Base-by-base conservation (phyloP, 1,140 invertebrate species). In the Lasioglossum baleicum region DNA sequence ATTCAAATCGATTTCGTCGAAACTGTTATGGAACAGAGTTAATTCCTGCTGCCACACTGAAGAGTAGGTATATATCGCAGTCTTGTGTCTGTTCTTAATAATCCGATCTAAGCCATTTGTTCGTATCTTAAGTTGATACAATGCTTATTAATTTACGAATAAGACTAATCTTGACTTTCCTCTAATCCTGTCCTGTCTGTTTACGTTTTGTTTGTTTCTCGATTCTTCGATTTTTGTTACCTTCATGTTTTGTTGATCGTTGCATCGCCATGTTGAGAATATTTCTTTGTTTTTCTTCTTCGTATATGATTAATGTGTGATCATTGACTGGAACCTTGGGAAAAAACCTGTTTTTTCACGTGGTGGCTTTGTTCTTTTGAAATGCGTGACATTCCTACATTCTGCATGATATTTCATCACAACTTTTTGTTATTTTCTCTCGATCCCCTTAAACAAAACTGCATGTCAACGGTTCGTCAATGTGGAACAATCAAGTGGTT, bases 401-500 rank as follows among this genome's bases (percentile, higher is more conserved):
- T 31, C 17, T 53, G 40, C 48, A 64, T 60, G 75, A 17, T n/a
- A 1, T 40, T 13, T n/a, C 1, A 31, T n/a, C 11, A 31, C 1
- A 1, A 58, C n/a, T 84, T 71, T 13, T 51, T 51, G 13, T 44
- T 11, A 68, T 26, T 35, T 35, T 35, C 35, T 35, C 35, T 58
- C 66, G 5, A n/a, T 65, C 71, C 66, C 10, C 8, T 77, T 2
- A n/a, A 48, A 65, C 22, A 35, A 11, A 35, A 22, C 40, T 67
- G 78, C 68, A 84, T 51, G 63, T 20, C 20, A 53, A 53, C 3
- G 48, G 51, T 75, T 22, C 42, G 20, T 40, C 13, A 22, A 31
- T 58, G 15, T 20, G n/a, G n/a, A 15, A 64, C 0, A 22, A 60
- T 48, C 80, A 86, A 94, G 93, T 93, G 92, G 91, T 83, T 95